Conservation (phyloP, 2,797 vertebrate species). For the Syngnathus rostellatus region DNA sequence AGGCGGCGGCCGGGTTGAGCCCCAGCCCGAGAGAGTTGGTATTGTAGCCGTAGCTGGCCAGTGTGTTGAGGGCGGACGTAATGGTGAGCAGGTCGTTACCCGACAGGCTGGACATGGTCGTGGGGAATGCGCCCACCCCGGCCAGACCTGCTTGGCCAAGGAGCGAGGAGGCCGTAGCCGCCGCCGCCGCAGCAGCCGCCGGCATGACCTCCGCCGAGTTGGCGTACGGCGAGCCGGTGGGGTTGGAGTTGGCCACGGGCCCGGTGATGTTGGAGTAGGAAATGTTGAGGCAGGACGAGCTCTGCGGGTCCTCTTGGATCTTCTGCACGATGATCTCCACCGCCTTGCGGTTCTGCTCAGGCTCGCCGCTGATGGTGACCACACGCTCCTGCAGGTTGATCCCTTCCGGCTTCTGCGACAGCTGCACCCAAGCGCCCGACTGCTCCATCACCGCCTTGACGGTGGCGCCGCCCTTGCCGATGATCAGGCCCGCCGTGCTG, state of each 20-base stretch:
- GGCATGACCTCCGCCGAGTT: conserved; percentile 86
- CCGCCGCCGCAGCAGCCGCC: conserved; percentile 73
- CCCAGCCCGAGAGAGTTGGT: conserved; percentile 88
- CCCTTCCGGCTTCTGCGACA: conserved; percentile 90
- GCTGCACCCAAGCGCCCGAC: conserved; percentile 91
- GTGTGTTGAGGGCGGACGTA: conserved; percentile 88
- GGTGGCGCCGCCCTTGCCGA: conserved; percentile 86
- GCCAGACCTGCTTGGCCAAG: conserved; percentile 81
- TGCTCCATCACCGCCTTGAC: conserved; percentile 94
- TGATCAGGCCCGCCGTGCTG: conserved; percentile 89
- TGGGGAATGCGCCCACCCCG: conserved; percentile 79
- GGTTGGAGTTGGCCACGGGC: conserved; percentile 92
- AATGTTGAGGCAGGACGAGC: conserved; percentile 92
- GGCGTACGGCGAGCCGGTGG: conserved; percentile 89
- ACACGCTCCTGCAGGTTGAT: conserved; percentile 92
- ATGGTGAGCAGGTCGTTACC: conserved; percentile 90
- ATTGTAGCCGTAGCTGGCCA: conserved; percentile 93
- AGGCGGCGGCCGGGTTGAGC: conserved; percentile 82
- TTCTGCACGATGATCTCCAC: conserved; percentile 92
- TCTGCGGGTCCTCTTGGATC: conserved; percentile 92
- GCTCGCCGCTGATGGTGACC: conserved; percentile 89
- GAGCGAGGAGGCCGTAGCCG: conserved; percentile 79
- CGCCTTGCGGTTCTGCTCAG: conserved; percentile 86
- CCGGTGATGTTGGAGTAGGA: conserved; percentile 91
- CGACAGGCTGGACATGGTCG: conserved; percentile 82